Base-by-base conservation (phyloP, 37 sponge, comb jelly and placozoan species). In the Halichondria panicea region DNA sequence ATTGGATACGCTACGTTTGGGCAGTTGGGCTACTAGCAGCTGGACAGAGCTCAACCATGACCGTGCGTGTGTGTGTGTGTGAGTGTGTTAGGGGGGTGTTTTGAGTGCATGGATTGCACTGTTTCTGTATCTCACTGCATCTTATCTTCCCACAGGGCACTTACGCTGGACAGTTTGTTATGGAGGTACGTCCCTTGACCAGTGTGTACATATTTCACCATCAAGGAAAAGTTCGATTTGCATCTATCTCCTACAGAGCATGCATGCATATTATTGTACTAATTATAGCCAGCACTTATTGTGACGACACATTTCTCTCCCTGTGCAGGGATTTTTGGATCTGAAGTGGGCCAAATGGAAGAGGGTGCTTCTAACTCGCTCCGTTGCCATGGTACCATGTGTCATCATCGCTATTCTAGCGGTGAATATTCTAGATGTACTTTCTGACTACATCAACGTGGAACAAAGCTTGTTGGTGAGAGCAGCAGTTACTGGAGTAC, bases 151-250 rank as follows among this genome's bases (percentile, higher is more conserved):
- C 67, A 7, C 61, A 86, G 86, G 97, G 97, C n/a, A 97, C 97
- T 1, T 97, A 97, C 78, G 95, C 97, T 58, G 97, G 97, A 18
- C 97, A 97, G 67, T 97, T 97, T 91, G 97, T 90, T 15, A 97
- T 97, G 97, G 95, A 94, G 89, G 84, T 81, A 53, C 1, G 81
- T 39, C 0, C n/a, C 2, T 57, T 60, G 42, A 40, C n/a, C n/a
- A n/a, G n/a, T n/a, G n/a, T n/a, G n/a, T n/a, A n/a, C n/a, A n/a
- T n/a, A n/a, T n/a, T n/a, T n/a, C n/a, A n/a, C n/a, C n/a, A n/a
- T n/a, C n/a, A n/a, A n/a, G n/a, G n/a, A n/a, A n/a, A 1, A n/a
- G n/a, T n/a, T n/a, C n/a, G n/a, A n/a, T n/a, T n/a, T n/a, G n/a
- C n/a, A n/a, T n/a, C n/a, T n/a, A n/a, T n/a, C n/a, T n/a, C n/a